Conservation (phyloP, 2,888 invertebrate species). For the Apeira syringaria region DNA sequence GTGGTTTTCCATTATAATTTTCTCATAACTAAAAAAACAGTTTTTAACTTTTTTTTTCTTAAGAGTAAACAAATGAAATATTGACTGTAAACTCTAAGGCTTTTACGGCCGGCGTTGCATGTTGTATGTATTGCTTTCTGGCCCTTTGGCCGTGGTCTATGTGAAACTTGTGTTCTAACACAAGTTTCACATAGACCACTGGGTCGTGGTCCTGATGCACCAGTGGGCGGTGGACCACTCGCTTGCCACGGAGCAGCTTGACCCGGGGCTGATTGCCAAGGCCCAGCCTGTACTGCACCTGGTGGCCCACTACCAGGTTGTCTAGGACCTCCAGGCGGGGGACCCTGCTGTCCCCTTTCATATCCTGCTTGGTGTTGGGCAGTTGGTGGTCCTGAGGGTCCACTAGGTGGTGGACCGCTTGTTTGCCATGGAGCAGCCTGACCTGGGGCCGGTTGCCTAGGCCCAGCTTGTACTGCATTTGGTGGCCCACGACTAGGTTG, state of each 20-base stretch:
- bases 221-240: too few species aligned
- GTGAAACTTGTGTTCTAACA: too few species aligned
- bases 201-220: not conserved
- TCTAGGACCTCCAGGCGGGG: not conserved
- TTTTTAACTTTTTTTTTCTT: too few species aligned
- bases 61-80: too few species aligned
- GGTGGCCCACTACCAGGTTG: not conserved
- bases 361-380: not conserved
- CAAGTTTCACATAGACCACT: too few species aligned
- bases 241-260: constrained; percentile 1
- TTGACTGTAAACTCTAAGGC: too few species aligned
- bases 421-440: not conserved
- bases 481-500: not conserved
- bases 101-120: too few species aligned
- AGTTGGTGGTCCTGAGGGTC: not conserved
- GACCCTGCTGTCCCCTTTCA: not conserved
- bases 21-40: too few species aligned
- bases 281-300: not conserved
- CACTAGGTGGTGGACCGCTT: not conserved
- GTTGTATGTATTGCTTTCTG: too few species aligned
- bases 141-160: too few species aligned
- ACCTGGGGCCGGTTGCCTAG: not conserved
- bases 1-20: too few species aligned
- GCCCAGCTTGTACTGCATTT: not conserved
- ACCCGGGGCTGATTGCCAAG: not conserved